phyloP scores from a whole-genome alignment of 2,113 vertebrate genomes.

The Acanthochromis polyacanthus region DNA sequence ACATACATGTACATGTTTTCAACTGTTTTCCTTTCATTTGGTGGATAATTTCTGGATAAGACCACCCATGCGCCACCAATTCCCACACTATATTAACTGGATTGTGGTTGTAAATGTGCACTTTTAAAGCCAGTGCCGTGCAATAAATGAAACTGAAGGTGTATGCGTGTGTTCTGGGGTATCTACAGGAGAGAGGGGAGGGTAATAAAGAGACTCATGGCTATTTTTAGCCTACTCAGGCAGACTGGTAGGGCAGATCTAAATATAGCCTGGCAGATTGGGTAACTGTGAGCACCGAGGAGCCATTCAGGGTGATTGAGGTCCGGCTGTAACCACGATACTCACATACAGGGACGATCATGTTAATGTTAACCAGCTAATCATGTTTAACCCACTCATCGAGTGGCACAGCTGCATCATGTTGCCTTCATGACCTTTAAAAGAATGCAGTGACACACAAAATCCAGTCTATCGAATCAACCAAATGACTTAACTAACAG shows the following conservation, averaged over 20 bases:
- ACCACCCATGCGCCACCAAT: too few species aligned
- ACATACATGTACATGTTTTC: too few species aligned
- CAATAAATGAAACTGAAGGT: neutral
- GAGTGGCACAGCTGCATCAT: neutral
- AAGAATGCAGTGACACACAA: neutral
- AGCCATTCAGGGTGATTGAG: constrained; percentile 9
- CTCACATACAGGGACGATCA: constrained; percentile 29
- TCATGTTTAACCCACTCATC: constrained; percentile 40
- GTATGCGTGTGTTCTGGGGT: constrained; percentile 1
- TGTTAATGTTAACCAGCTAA: constrained; percentile 13
- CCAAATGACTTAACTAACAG: too few species aligned
- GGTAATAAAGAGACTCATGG: neutral
- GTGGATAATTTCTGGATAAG: too few species aligned
- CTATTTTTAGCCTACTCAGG: constrained; percentile 71
- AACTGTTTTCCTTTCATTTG: too few species aligned
- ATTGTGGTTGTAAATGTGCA: too few species aligned
- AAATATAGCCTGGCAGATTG: constrained; percentile 70
- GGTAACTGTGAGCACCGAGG: constrained; percentile 46
- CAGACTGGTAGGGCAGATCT: constrained; percentile 68
- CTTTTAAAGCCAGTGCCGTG: too few species aligned
- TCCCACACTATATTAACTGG: too few species aligned
- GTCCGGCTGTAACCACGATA: constrained; percentile 43
- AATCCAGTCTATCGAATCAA: neutral
- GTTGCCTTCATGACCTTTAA: constrained; percentile 14
- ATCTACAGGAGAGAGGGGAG: neutral